These are phyloP conservation scores for Cantharis rufa DNA, from an alignment of 2,888 invertebrate species.

Conservation along the genomic window DNA sequence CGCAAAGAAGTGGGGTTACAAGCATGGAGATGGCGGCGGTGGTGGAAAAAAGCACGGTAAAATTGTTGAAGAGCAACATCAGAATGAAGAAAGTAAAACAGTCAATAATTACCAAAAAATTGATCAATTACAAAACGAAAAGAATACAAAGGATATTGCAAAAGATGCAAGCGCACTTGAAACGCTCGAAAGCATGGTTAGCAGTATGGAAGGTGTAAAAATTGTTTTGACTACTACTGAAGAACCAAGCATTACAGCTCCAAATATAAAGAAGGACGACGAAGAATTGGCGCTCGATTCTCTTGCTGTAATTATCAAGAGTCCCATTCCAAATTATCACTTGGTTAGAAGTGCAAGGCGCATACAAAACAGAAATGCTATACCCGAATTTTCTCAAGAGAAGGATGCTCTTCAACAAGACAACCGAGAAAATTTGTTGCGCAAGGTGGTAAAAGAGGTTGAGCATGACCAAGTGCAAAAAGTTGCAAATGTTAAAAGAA, in stretches of 20 bases:
- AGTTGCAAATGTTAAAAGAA: neutral
- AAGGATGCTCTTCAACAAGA: neutral
- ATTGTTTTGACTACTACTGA: neutral
- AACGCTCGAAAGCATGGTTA: constrained; percentile 11
- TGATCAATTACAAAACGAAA: neutral
- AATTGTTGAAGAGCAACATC: constrained; percentile 14
- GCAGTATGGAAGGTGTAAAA: neutral
- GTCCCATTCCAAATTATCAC: neutral
- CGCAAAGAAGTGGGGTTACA: constrained; percentile 61
- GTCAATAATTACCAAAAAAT: neutral
- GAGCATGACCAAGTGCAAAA: neutral
- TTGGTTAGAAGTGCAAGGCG: neutral
- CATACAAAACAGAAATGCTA: neutral
- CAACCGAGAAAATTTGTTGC: neutral
- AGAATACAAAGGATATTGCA: neutral
- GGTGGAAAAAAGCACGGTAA: constrained; percentile 24
- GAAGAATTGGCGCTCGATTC: neutral
- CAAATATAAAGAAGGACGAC: neutral
- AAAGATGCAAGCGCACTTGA: constrained; percentile 6
- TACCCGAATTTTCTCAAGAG: neutral
- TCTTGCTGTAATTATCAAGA: neutral
- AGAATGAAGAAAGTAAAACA: neutral
- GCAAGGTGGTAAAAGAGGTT: neutral
- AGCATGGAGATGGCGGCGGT: constrained; percentile 14
- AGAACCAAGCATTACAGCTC: neutral